Percentiles rank a stretch among this genome's conserved stretches.
Conservation (phyloP, 2,888 invertebrate species). For the Hemithea aestivaria region DNA sequence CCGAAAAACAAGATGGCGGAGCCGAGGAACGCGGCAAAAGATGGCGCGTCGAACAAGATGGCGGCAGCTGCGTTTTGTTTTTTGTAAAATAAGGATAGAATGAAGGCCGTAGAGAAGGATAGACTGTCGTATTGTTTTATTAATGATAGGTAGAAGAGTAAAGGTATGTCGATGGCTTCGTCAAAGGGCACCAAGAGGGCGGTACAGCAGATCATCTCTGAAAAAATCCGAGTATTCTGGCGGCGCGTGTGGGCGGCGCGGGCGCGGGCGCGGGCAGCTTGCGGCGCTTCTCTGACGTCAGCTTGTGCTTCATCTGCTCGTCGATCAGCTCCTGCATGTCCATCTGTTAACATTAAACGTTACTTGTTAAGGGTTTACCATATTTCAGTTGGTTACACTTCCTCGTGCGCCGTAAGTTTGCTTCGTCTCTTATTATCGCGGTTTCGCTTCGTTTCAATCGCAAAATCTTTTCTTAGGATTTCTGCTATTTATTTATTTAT, state of each 20-base stretch:
- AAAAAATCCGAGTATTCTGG: conserved; percentile 72
- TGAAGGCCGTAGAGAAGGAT: conserved; percentile 44
- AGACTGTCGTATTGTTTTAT: conserved; percentile 47
- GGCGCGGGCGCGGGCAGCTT: conserved; percentile 63
- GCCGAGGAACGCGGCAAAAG: conserved; percentile 41
- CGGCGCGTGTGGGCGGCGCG: conserved; percentile 54
- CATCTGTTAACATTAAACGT: conserved; percentile 81
- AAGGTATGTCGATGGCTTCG: conserved; percentile 47
- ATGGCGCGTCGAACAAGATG: conserved; percentile 48
- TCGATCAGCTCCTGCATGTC: conserved; percentile 96
- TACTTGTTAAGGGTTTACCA: not conserved
- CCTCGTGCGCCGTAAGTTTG: too few species aligned
- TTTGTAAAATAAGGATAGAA: conserved; percentile 46
- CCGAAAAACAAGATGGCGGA: conserved; percentile 50
- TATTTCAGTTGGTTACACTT: too few species aligned
- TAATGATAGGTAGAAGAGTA: conserved; percentile 46
- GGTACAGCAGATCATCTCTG: conserved; percentile 72
- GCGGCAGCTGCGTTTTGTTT: conserved; percentile 36
- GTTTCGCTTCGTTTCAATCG: too few species aligned
- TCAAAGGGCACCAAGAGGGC: conserved; percentile 42
- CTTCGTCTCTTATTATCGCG: too few species aligned
- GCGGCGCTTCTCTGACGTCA: conserved; percentile 81
- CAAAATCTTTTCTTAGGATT: too few species aligned
- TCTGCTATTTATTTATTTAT: too few species aligned
- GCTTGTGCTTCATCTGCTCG: conserved; percentile 92